phyloP scores from a whole-genome alignment of 2,888 invertebrate species.

The Pyrrhosoma nymphula region DNA sequence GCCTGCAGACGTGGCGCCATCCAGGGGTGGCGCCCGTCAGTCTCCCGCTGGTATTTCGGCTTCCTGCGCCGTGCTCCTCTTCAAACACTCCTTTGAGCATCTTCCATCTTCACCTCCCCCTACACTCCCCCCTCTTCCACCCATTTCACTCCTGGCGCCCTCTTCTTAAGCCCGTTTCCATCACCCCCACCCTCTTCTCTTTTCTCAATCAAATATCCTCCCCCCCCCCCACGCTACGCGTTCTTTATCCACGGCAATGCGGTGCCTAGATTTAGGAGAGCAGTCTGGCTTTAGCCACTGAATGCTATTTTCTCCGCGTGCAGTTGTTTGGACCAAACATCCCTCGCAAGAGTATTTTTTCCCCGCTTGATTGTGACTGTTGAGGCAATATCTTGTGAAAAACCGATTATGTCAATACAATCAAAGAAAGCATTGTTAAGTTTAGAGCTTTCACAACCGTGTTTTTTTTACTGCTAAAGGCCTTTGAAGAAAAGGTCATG shows the following conservation, averaged over 20 bases:
- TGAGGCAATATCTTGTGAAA: not conserved
- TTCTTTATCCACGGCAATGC: not conserved
- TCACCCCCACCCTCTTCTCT: no score
- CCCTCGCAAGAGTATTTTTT: not conserved
- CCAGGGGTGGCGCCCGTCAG: constrained; percentile 8
- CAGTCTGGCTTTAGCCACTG: not conserved
- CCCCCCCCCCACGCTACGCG: not conserved
- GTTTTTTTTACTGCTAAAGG: not conserved
- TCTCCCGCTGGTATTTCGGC: not conserved
- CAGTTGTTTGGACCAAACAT: not conserved
- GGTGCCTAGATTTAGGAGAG: not conserved
- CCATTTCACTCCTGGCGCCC: not conserved
- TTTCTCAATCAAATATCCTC: not conserved
- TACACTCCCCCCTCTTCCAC: not conserved
- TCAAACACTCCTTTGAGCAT: not conserved
- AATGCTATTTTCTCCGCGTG: not conserved
- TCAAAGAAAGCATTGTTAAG: not conserved
- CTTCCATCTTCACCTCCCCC: not conserved
- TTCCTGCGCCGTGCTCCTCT: not conserved
- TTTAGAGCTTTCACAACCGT: not conserved
- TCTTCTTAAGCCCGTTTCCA: not conserved
- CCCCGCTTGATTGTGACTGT: not conserved
- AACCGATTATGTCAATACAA: not conserved
- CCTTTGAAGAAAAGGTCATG: not conserved
- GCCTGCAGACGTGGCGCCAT: not conserved